Evolutionary conservation across 2,888 invertebrate species (phyloP), one percentile per base, ranked within the genome.

Genomic region (Alentia gelatinosa): DNA sequence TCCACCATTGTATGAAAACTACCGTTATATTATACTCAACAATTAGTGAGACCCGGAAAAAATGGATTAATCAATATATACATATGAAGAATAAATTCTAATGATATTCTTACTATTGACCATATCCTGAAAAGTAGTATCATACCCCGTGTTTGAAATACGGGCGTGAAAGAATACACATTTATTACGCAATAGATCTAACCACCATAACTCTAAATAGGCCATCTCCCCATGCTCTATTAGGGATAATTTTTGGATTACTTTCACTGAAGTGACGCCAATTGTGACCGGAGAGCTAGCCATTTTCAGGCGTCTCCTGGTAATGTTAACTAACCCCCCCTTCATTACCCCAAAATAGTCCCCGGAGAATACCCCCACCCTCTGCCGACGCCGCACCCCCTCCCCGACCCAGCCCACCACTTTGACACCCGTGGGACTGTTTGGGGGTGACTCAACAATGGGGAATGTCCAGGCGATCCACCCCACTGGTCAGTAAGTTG

Each of bases 331-430:
- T 68, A 68, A 68, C 68, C 68, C 12, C 30, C 33, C 68, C n/a
- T 68, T n/a, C 68, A 68, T 68, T 68, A 68, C 30, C 26, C 26
- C 3, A 12, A 68, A 56, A 56, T 19, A 19, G 56, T 56, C 56
- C 56, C 56, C 56, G n/a, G 33, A 75, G 75, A 75, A 75, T 30
- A n/a, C 75, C 74, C 75, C 75, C 75, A 30, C 50, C 50, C 50
- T 23, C 50, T 23, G 19, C 50, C 12, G 15, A 50, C 50, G 19
- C n/a, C 50, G 19, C 50, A 75, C 7, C 33, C 75, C 75, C 15
- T 30, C 75, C 75, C 19, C 56, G n/a, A n/a, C 75, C 75, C 75
- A 75, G 19, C 26, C 75, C 75, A n/a, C 26, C 7, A 15, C 83
- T 0, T 39, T 26, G 26, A 37, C 15, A 37, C 83, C 83, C 83